phyloP scores from a whole-genome alignment of 2,113 vertebrate species.

The Chitala chitala region DNA sequence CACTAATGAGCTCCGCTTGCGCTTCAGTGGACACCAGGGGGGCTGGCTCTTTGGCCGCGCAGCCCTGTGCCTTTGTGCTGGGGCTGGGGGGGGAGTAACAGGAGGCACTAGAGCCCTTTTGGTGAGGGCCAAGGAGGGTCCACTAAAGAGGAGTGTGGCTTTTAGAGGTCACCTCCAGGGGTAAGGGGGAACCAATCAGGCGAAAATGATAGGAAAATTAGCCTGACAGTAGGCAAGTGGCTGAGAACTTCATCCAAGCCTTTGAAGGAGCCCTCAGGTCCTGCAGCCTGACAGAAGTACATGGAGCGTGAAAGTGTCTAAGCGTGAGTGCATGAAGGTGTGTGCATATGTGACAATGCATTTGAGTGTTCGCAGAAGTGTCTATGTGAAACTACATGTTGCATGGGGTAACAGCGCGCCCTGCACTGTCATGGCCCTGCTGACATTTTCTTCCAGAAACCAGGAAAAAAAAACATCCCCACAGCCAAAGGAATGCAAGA shows the following conservation, averaged over 20 bases:
- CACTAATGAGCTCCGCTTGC: constrained; percentile 86
- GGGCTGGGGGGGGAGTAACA: constrained; percentile 39
- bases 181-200: constrained; percentile 84
- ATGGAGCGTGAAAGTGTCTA: not conserved
- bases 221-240: constrained; percentile 73
- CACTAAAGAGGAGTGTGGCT: constrained; percentile 73
- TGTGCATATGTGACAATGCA: not conserved
- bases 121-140: constrained; percentile 63
- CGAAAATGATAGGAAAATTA: constrained; percentile 77
- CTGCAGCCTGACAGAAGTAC: not conserved
- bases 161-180: constrained; percentile 73
- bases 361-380: not conserved
- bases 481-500: not conserved
- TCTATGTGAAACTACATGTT: not conserved
- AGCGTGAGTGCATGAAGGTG: not conserved
- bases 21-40: constrained; percentile 78
- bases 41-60: constrained; percentile 59
- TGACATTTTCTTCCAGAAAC: not conserved
- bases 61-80: constrained; percentile 73
- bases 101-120: constrained; percentile 70
- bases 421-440: not conserved
- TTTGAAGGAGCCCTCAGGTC: not conserved
- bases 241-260: constrained; percentile 78
- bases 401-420: too few relatives aligned
- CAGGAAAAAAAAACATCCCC: not conserved